phyloP scores from a whole-genome alignment of 2,113 vertebrate genomes.

The Festucalex cinctus region DNA sequence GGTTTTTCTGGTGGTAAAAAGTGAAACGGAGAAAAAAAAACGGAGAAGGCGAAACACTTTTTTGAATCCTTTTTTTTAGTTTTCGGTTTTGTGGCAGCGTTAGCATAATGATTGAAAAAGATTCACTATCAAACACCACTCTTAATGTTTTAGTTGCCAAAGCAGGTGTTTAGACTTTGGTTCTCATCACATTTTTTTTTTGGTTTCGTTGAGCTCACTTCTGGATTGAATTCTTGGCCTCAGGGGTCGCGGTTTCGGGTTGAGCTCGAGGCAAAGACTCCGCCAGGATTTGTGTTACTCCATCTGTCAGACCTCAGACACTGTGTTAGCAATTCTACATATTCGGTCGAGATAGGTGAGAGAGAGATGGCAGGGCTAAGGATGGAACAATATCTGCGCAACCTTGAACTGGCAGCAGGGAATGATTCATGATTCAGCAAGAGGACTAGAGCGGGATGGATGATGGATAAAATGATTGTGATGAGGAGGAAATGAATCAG shows the following conservation, averaged over 20 bases:
- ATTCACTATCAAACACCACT: conserved; percentile 1
- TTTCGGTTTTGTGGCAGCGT: conserved; percentile 47
- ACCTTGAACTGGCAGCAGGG: conserved; percentile 46
- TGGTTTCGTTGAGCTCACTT: conserved; percentile 43
- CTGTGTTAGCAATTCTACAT: conserved; percentile 14
- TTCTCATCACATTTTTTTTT: conserved; percentile 51
- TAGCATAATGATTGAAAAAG: conserved; percentile 35
- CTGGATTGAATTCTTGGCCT: conserved; percentile 46
- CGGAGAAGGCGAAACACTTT: conserved; percentile 29
- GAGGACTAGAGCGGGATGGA: conserved; percentile 28
- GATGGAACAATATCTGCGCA: conserved; percentile 47
- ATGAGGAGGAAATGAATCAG: conserved; percentile 54
- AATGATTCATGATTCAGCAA: conserved; percentile 59
- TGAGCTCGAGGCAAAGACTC: conserved; percentile 31
- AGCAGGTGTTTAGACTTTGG: conserved; percentile 61
- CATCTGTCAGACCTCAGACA: conserved; percentile 27
- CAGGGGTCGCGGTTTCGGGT: conserved; percentile 41
- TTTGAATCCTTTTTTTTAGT: background rate
- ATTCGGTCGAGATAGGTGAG: conserved; percentile 38
- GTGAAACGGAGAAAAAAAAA: conserved; percentile 2
- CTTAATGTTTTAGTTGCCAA: conserved; percentile 27
- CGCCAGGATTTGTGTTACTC: conserved; percentile 33
- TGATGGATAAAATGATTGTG: conserved; percentile 48
- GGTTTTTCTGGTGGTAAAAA: conserved; percentile 21
- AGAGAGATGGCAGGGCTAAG: background rate